These are phyloP conservation scores for Hetaerina titia DNA, from an alignment of 2,888 invertebrate species.

Conservation along the genomic window DNA sequence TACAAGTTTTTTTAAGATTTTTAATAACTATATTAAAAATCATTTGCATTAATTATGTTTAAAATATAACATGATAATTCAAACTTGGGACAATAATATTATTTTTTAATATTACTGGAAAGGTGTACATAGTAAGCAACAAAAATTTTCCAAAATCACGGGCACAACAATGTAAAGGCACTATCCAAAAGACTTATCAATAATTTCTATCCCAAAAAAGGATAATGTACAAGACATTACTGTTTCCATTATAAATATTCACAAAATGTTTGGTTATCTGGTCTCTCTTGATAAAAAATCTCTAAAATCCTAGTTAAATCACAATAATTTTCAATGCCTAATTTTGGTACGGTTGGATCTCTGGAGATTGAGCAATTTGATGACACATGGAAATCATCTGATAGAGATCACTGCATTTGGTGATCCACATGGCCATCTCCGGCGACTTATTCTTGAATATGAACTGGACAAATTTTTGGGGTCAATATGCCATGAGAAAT, in stretches of 20 bases:
- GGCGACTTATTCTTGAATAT: neutral
- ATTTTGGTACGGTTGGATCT: neutral
- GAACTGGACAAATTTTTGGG: neutral
- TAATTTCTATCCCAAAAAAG: slow-evolving; percentile 19
- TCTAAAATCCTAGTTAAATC: slow-evolving; percentile 14
- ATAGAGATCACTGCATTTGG: neutral
- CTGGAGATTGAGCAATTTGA: neutral
- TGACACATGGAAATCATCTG: neutral
- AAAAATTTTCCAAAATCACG: slow-evolving; percentile 33
- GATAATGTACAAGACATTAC: slow-evolving; percentile 7
- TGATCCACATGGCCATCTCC: neutral
- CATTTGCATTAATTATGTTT: neutral
- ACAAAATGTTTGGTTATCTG: neutral
- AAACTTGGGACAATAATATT: neutral
- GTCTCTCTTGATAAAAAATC: neutral
- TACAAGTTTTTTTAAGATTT: neutral
- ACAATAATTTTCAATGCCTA: neutral
- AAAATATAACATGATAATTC: neutral
- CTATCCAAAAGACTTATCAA: slow-evolving; percentile 39
- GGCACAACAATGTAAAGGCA: neutral
- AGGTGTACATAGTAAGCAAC: neutral
- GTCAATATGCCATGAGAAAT: neutral
- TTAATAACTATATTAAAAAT: neutral
- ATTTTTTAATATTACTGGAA: neutral
- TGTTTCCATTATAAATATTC: slow-evolving; percentile 6